Evolutionary conservation across 1,140 invertebrate species (phyloP).

Genomic region (Leptopilina boulardi): DNA sequence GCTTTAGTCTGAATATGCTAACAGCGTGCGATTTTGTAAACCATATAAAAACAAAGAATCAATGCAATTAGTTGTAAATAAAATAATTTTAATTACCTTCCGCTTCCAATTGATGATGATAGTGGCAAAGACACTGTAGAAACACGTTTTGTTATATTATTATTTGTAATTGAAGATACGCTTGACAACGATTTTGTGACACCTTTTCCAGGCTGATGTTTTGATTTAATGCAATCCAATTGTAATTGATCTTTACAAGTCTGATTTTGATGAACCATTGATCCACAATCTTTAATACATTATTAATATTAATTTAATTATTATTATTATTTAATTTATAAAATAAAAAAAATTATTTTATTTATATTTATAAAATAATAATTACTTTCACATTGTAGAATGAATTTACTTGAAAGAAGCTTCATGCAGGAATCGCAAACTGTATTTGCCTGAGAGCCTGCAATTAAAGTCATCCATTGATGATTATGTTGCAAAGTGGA

Average conservation of each 20-base stretch:
- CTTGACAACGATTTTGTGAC: constrained; percentile 70
- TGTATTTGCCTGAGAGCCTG: constrained; percentile 66
- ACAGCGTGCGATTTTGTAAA: constrained; percentile 68
- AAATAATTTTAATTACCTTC: constrained; percentile 62
- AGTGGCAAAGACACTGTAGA: constrained; percentile 71
- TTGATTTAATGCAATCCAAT: constrained; percentile 83
- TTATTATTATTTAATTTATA: not conserved
- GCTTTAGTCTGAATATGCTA: constrained; percentile 61
- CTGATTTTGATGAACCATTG: constrained; percentile 88
- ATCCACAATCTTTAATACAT: constrained; percentile 81
- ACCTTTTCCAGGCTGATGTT: constrained; percentile 67
- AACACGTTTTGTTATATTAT: constrained; percentile 65
- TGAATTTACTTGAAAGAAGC: constrained; percentile 86
- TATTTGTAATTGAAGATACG: constrained; percentile 64
- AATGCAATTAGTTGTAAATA: constrained; percentile 55
- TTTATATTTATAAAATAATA: constrained; percentile 39
- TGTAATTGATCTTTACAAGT: constrained; percentile 89
- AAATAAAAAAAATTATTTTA: too few relatives aligned
- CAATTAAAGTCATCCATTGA: constrained; percentile 84
- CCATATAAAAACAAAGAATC: constrained; percentile 63
- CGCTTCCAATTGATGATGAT: constrained; percentile 63
- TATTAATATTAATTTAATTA: too few relatives aligned
- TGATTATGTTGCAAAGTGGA: constrained; percentile 75
- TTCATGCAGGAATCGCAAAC: constrained; percentile 89
- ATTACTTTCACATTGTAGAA: constrained; percentile 84